These are phyloP conservation scores for Limnephilus auricula DNA, from an alignment of 2,888 invertebrate genomes.

Conservation along the genomic window DNA sequence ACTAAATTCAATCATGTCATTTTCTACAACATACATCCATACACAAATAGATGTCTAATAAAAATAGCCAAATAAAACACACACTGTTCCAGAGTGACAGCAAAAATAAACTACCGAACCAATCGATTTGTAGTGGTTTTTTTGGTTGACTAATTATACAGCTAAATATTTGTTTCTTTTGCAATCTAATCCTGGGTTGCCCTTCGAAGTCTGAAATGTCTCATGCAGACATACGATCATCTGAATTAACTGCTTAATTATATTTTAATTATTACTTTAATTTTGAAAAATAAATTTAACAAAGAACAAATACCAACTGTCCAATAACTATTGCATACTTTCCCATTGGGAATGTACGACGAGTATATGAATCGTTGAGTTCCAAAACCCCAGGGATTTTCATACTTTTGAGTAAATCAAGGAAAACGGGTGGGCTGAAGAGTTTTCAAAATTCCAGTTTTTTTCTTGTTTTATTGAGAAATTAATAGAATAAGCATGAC, in stretches of 20 bases:
- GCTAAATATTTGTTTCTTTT: not conserved
- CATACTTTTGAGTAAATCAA: no score
- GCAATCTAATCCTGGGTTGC: not conserved
- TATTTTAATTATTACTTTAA: not conserved
- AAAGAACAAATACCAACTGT: no score
- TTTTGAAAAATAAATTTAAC: no score
- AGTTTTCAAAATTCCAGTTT: no score
- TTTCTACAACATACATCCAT: not conserved
- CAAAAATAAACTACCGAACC: not conserved
- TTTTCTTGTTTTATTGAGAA: no score
- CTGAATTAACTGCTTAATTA: not conserved
- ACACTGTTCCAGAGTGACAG: not conserved
- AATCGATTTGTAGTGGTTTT: not conserved
- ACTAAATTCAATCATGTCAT: not conserved
- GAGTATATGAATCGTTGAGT: no score
- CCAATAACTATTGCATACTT: no score
- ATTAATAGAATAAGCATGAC: no score
- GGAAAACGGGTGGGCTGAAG: no score
- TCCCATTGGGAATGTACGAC: no score
- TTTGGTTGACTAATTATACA: not conserved
- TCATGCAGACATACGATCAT: not conserved
- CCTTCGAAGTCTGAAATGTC: not conserved
- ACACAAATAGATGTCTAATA: not conserved
- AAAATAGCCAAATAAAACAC: not conserved
- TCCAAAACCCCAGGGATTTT: no score